These are phyloP conservation scores for Chelonus formosanus DNA, from an alignment of 2,888 invertebrate species.

Conservation along the genomic window DNA sequence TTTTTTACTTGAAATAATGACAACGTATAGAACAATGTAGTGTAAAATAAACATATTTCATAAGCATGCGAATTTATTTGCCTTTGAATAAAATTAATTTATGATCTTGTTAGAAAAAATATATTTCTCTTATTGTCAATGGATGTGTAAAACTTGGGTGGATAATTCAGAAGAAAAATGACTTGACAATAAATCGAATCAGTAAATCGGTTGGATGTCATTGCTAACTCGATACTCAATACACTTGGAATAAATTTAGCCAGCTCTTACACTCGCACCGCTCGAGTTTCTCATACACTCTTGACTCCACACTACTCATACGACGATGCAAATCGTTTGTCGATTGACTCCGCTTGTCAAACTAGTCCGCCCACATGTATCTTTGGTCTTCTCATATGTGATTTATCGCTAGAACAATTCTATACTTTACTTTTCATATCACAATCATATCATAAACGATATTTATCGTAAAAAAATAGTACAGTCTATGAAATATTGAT, in stretches of 20 bases:
- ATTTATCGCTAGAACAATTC: no score
- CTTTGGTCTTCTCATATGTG: conserved; percentile 5
- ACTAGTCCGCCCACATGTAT: conserved; percentile 40
- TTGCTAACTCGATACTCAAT: conserved; percentile 16
- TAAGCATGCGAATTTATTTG: background rate
- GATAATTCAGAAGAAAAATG: conserved; percentile 1
- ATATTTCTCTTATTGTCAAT: background rate
- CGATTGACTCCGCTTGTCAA: conserved; percentile 38
- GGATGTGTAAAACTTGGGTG: background rate
- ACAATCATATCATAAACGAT: background rate
- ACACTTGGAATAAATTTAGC: conserved; percentile 21
- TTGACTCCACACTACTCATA: conserved; percentile 2
- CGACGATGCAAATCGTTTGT: conserved; percentile 38
- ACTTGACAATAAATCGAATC: conserved; percentile 17
- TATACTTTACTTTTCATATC: no score
- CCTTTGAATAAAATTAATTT: background rate
- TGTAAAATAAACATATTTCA: no score
- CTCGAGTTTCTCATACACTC: conserved; percentile 12
- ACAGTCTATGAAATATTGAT: no score
- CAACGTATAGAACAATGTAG: no score
- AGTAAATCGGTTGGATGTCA: conserved; percentile 22
- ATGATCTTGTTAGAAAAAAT: conserved; percentile 12
- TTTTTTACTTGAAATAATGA: no score
- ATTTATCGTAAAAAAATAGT: no score
- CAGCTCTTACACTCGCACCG: conserved; percentile 6